Conservation (phyloP, 2,888 invertebrate species). For the Zelleria hepariella region DNA sequence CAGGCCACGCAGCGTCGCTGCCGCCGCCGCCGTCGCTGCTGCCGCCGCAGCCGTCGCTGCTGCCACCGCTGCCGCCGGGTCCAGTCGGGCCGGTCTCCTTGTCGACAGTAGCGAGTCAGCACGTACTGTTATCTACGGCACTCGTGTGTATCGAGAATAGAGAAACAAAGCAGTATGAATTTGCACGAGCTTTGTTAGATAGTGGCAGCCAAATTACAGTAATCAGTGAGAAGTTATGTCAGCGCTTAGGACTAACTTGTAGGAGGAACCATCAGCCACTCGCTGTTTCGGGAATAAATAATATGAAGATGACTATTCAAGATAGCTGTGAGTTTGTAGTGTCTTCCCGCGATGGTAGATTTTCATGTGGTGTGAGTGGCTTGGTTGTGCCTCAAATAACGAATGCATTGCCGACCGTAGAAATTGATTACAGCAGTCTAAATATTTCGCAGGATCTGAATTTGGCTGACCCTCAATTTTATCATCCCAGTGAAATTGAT, state of each 20-base stretch:
- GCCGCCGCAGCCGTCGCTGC: background rate
- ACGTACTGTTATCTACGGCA: conserved; percentile 17
- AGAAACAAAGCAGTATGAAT: conserved; percentile 12
- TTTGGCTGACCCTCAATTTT: conserved; percentile 12
- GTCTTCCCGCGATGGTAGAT: conserved; percentile 11
- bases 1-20: background rate
- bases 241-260: conserved; percentile 9
- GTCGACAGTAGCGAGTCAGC: background rate
- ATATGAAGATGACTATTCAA: conserved; percentile 11
- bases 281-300: conserved; percentile 14
- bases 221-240: background rate
- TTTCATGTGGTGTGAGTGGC: conserved; percentile 13
- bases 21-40: background rate
- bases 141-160: conserved; percentile 13
- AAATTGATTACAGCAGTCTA: background rate
- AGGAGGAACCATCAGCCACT: conserved; percentile 10
- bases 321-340: conserved; percentile 12
- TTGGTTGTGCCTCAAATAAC: conserved; percentile 11
- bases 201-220: conserved; percentile 10
- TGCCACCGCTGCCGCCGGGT: background rate
- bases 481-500: conserved; percentile 7
- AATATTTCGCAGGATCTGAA: conserved; percentile 8
- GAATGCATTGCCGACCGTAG: conserved; percentile 7
- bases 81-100: conserved; percentile 6
- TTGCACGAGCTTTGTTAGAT: conserved; percentile 14